phyloP scores from a whole-genome alignment of 2,888 invertebrate species.

The Oasisia sp. region DNA sequence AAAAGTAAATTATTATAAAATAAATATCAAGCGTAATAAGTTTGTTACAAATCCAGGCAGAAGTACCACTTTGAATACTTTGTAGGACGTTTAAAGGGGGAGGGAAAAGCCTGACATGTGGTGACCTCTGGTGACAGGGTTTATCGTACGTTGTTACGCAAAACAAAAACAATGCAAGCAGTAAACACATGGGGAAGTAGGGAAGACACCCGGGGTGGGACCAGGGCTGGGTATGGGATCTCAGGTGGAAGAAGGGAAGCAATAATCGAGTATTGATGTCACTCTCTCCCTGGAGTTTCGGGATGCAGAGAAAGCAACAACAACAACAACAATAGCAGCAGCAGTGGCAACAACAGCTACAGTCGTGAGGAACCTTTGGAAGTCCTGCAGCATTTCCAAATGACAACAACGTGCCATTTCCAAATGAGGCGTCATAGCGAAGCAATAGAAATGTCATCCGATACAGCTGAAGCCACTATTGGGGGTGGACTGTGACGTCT shows the following conservation, averaged over 20 bases:
- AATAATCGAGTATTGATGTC: too few relatives aligned
- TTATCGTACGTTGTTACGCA: neutral
- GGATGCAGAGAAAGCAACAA: too few relatives aligned
- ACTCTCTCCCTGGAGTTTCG: too few relatives aligned
- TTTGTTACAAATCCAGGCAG: neutral
- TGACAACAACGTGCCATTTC: neutral
- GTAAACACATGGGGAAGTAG: neutral
- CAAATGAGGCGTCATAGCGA: neutral
- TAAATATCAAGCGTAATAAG: neutral
- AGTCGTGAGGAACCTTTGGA: neutral
- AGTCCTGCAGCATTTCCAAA: neutral
- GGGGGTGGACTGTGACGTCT: neutral
- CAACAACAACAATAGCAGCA: too few relatives aligned
- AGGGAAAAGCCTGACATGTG: neutral
- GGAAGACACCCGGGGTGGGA: neutral
- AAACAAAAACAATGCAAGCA: neutral
- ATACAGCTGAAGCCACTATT: neutral
- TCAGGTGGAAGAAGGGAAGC: too few relatives aligned
- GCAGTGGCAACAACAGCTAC: neutral
- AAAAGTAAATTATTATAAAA: neutral
- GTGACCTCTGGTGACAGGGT: constrained; percentile 4
- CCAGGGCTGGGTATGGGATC: too few relatives aligned
- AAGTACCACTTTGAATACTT: neutral
- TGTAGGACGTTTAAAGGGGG: neutral
- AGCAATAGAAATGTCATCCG: neutral